Base-by-base conservation (phyloP, 2,888 invertebrate genomes). In the Pristionchus maxplancki region DNA sequence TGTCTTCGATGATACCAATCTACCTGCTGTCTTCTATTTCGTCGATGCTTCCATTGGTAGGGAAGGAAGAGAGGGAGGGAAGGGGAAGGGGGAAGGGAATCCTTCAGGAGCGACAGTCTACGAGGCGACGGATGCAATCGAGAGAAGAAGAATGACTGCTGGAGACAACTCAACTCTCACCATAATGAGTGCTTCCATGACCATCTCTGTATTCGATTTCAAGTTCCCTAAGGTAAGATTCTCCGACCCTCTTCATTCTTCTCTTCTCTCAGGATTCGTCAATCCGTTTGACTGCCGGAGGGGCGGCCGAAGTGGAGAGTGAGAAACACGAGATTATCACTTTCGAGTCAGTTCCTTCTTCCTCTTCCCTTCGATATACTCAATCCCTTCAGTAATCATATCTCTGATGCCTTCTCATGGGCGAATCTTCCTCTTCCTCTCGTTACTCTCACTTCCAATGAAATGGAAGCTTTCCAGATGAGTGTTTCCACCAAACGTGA, bases 1-100 rank as follows among this genome's bases (percentile, higher is more conserved):
- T 15, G 64, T n/a, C 17, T 64, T 85, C 40, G 64, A 85, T 37
- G 85, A 85, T 28, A 85, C 62, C 9, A 24, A 28, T 24, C 40
- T 64, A 13, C 85, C 85, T 24, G 85, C 85, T 37, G 40, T 85
- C 11, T 64, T 85, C 85, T 85, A 64, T 64, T 85, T 85, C n/a
- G 85, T 85, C 9, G 85, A 85, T 44, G 37, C 15, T 40, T 64
- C 85, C 11, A 24, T 50, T 24, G 85, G 85, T 85, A 28, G 6
- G 84, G 13, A 74, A 28, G 37, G 4, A 1, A 15, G 20, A 37
- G 11, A 34, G 34, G 67, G 34, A 37, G 37, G 17, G 40, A 24
- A 20, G 74, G 34, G 37, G 24, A 20, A 31, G 34, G 20, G 34
- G 24, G 40, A 1, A 31, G 71, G 4, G 71, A 5, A 13, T 31